phyloP scores from a whole-genome alignment of 2,888 invertebrate species.

The Taphrorychus bicolor region DNA sequence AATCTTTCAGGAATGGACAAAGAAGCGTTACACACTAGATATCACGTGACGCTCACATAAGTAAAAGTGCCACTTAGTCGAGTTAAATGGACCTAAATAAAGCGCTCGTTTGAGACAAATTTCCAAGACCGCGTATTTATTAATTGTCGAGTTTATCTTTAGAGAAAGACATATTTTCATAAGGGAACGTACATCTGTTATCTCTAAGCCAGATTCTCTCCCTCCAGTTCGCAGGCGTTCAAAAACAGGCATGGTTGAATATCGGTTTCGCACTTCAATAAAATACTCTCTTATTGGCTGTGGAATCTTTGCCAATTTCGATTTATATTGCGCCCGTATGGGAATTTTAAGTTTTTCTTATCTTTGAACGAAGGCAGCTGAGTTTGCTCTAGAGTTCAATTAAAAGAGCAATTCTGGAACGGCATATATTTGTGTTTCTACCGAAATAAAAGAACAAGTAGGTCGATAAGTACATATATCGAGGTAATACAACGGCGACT shows the following conservation, averaged over 20 bases:
- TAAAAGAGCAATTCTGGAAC: not conserved
- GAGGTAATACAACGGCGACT: constrained; percentile 12
- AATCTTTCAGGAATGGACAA: constrained; percentile 31
- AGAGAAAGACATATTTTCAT: not conserved
- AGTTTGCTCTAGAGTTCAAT: not conserved
- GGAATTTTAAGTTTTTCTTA: not conserved
- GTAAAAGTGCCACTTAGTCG: constrained; percentile 21
- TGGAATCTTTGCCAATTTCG: not conserved
- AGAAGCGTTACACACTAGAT: constrained; percentile 28
- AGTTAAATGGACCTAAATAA: constrained; percentile 19
- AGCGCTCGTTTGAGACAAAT: constrained; percentile 11
- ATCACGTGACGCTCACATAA: constrained; percentile 24
- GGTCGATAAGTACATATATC: not conserved
- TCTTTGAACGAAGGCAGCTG: not conserved
- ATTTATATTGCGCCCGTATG: not conserved
- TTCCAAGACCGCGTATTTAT: not conserved
- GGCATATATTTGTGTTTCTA: no score
- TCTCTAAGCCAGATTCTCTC: not conserved
- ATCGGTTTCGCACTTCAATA: constrained; percentile 5
- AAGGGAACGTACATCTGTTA: not conserved
- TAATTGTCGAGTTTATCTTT: not conserved
- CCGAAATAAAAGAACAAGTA: not conserved
- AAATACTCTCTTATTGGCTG: constrained; percentile 2
- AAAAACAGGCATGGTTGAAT: not conserved
- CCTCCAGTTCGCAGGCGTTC: not conserved